Evolutionary conservation across 2,797 vertebrate genomes (phyloP).

Genomic region (Sebastes iracundus): DNA sequence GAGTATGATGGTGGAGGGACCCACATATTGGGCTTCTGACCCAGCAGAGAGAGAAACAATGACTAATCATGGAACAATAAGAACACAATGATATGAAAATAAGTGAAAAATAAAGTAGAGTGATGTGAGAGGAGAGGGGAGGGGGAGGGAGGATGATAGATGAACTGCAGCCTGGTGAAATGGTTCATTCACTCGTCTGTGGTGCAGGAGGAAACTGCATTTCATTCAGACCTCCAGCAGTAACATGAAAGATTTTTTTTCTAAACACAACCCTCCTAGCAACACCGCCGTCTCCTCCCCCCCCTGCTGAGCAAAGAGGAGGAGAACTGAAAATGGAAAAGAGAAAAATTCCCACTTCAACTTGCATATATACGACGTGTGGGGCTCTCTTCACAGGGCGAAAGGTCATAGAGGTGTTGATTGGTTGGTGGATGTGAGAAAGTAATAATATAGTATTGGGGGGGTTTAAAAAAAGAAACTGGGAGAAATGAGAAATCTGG

Average conservation of each 20-base stretch:
- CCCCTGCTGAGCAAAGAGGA: slow-evolving; percentile 32
- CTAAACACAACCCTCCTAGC: not conserved
- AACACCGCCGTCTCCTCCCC: not conserved
- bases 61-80: slow-evolving; percentile 22
- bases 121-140: not conserved
- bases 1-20: slow-evolving; percentile 15
- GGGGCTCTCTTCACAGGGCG: not conserved
- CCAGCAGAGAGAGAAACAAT: slow-evolving; percentile 29
- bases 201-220: slow-evolving; percentile 38
- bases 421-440: slow-evolving; percentile 30
- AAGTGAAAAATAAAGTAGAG: not conserved
- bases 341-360: slow-evolving; percentile 37
- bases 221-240: slow-evolving; percentile 56
- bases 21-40: slow-evolving; percentile 9
- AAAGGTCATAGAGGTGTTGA: slow-evolving; percentile 57
- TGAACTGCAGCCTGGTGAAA: not conserved
- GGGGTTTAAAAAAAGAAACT: not conserved
- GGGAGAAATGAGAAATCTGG: not conserved
- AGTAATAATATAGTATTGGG: not conserved
- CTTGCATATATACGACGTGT: not conserved
- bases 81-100: slow-evolving; percentile 15
- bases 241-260: slow-evolving; percentile 16
- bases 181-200: slow-evolving; percentile 4
- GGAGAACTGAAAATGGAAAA: slow-evolving; percentile 40
- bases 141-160: not conserved